Percentiles rank a stretch among this genome's conserved stretches.
phyloP scores from a whole-genome alignment of 2,888 invertebrate species.

The Andrena trimmerana region DNA sequence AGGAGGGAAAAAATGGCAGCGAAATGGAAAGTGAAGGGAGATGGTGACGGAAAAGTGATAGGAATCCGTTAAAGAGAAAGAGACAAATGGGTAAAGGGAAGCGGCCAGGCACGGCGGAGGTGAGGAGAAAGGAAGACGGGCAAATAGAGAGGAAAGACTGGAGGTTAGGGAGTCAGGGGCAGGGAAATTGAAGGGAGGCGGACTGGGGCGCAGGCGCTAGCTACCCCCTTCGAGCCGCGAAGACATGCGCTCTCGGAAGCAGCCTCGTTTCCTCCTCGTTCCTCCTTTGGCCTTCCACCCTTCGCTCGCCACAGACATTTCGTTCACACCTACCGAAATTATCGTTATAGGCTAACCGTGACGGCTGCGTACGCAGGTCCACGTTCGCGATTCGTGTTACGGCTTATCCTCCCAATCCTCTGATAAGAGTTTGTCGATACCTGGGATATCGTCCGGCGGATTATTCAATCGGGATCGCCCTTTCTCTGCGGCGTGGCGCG shows the following conservation, averaged over 20 bases:
- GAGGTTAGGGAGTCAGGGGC: conserved; percentile 72
- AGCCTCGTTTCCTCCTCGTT: conserved; percentile 36
- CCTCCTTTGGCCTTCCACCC: conserved; percentile 43
- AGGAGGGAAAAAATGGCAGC: conserved; percentile 6
- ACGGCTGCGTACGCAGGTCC: conserved; percentile 75
- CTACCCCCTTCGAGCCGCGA: conserved; percentile 54
- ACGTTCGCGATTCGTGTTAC: conserved; percentile 52
- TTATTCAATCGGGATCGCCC: conserved; percentile 43
- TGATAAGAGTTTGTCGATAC: conserved; percentile 50
- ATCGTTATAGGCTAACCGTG: conserved; percentile 79
- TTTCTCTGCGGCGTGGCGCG: conserved; percentile 9
- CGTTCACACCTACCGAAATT: conserved; percentile 83
- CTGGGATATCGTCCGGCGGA: conserved; percentile 19
- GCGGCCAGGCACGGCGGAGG: background rate
- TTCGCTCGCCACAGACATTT: conserved; percentile 68
- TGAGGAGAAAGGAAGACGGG: background rate
- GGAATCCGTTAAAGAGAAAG: conserved; percentile 31
- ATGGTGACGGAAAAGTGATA: conserved; percentile 32
- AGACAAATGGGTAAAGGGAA: conserved; percentile 22
- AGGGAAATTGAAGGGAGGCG: conserved; percentile 70
- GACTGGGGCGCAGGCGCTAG: conserved; percentile 80
- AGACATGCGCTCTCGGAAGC: conserved; percentile 63
- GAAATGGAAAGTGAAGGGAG: conserved; percentile 44
- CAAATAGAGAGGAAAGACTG: conserved; percentile 28
- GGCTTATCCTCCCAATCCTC: conserved; percentile 40